phyloP scores from a whole-genome alignment of 1,140 invertebrate species.

The Hirudo medicinalis region DNA sequence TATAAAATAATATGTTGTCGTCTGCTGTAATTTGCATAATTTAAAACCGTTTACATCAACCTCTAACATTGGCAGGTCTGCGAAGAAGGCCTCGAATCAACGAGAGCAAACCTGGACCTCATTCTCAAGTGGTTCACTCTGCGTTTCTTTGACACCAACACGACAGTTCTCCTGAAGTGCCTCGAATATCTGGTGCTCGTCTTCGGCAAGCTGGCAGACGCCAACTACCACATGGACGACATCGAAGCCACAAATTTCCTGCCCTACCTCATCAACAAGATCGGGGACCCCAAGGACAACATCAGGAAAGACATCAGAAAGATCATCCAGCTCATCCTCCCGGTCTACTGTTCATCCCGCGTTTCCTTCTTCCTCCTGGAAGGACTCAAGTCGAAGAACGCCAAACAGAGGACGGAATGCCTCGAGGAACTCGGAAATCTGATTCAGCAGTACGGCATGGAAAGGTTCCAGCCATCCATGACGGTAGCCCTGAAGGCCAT shows the following conservation, averaged over 20 bases:
- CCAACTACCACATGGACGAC: constrained; percentile 72
- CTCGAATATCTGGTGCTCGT: constrained; percentile 76
- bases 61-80: constrained; percentile 47
- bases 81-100: constrained; percentile 57
- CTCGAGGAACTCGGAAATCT: constrained; percentile 74
- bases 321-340: constrained; percentile 68
- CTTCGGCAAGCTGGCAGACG: constrained; percentile 63
- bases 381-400: constrained; percentile 89
- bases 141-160: constrained; percentile 94
- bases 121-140: constrained; percentile 91
- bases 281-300: constrained; percentile 89
- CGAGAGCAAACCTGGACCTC: constrained; percentile 80
- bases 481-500: constrained; percentile 73
- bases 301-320: constrained; percentile 68
- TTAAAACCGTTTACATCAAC: too few species aligned
- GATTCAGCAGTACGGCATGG: constrained; percentile 70
- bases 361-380: constrained; percentile 81
- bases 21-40: too few species aligned
- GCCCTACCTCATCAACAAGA: constrained; percentile 82
- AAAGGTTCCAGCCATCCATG: constrained; percentile 66
- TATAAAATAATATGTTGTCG: too few species aligned
- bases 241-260: constrained; percentile 83
- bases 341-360: constrained; percentile 75
- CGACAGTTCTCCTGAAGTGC: constrained; percentile 82
- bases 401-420: constrained; percentile 83